Conservation (phyloP, 2,888 invertebrate genomes). For the Troglohyphantes excavatus region DNA sequence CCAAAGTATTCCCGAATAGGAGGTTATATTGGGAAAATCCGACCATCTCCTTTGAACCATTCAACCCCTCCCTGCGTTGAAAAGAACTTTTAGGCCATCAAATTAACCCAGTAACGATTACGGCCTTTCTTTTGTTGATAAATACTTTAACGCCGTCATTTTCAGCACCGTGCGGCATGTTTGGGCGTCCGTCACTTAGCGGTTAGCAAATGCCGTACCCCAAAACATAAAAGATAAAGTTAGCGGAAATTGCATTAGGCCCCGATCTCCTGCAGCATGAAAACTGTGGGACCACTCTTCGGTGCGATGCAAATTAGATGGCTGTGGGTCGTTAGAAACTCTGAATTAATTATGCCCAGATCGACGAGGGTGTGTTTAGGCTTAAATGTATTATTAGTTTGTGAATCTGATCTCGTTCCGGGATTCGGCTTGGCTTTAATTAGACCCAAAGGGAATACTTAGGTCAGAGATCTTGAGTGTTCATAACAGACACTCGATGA, state of each 20-base stretch:
- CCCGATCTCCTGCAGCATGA: constrained; percentile 33
- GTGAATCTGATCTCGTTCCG: background rate
- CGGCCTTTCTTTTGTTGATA: constrained; percentile 37
- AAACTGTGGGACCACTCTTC: constrained; percentile 14
- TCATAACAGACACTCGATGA: too few species aligned
- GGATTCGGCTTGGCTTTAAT: constrained; percentile 38
- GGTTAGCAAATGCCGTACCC: constrained; percentile 6
- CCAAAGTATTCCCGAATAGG: background rate
- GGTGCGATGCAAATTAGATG: constrained; percentile 45
- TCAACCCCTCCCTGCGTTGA: background rate
- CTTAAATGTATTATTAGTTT: constrained; percentile 43
- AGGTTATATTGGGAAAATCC: background rate
- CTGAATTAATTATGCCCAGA: constrained; percentile 62
- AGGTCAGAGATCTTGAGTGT: constrained; percentile 17
- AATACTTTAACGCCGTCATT: constrained; percentile 25
- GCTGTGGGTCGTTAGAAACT: constrained; percentile 16
- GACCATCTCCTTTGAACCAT: background rate
- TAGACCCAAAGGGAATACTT: background rate
- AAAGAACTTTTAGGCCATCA: background rate
- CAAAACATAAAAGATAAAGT: constrained; percentile 27
- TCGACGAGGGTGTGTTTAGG: constrained; percentile 57
- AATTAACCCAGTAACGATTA: constrained; percentile 15
- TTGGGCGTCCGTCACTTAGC: background rate
- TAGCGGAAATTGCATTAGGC: constrained; percentile 49
- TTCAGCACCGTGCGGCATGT: constrained; percentile 5